phyloP scores from a whole-genome alignment of 2,888 invertebrate genomes.

The Blastobasis lacticolella region DNA sequence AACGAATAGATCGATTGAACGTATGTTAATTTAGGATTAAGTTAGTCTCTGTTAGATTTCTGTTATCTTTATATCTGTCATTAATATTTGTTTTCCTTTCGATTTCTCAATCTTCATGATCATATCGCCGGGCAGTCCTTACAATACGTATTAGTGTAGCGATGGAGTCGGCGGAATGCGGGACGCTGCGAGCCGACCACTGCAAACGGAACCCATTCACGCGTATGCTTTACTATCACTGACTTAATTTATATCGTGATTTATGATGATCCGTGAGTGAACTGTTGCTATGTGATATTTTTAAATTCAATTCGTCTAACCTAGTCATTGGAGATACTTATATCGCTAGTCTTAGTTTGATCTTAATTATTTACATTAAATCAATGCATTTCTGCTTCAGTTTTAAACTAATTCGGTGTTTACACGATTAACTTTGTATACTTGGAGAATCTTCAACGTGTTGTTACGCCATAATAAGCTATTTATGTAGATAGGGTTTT shows the following conservation, averaged over 20 bases:
- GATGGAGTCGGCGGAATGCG: constrained; percentile 5
- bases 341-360: constrained; percentile 36
- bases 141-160: constrained; percentile 34
- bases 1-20: constrained; percentile 33
- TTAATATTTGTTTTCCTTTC: constrained; percentile 29
- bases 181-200: background rate
- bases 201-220: no score
- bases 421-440: constrained; percentile 13
- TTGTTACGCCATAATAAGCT: background rate
- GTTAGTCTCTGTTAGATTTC: constrained; percentile 25
- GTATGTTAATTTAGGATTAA: constrained; percentile 23
- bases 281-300: constrained; percentile 40
- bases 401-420: constrained; percentile 25
- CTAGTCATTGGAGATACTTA: constrained; percentile 41
- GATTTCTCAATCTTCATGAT: constrained; percentile 14
- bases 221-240: no score
- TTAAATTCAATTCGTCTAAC: constrained; percentile 25
- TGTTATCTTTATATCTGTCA: constrained; percentile 15
- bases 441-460: background rate
- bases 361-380: constrained; percentile 22
- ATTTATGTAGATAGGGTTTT: constrained; percentile 1
- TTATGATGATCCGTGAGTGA: constrained; percentile 7
- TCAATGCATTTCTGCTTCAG: constrained; percentile 46
- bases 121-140: constrained; percentile 25
- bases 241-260: no score